Evolutionary conservation across 2,888 invertebrate genomes (phyloP).

Genomic region (Catonia carolina): DNA sequence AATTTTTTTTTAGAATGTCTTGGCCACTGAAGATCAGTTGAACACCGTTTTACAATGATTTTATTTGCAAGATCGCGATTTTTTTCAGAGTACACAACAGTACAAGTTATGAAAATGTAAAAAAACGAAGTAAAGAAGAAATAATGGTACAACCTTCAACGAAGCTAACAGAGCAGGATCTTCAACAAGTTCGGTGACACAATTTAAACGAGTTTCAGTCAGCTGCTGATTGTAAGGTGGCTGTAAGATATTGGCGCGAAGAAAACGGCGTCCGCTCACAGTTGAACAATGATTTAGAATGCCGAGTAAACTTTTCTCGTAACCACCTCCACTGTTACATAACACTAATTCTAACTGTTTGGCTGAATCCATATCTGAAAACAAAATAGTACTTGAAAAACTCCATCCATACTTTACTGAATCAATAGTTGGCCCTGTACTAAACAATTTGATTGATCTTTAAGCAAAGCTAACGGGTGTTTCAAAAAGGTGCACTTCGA

Average conservation of each 20-base stretch:
- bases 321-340: slow-evolving; percentile 25
- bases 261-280: slow-evolving; percentile 63
- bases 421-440: no score
- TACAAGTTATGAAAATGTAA: no score
- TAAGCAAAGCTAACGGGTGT: no score
- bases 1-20: no score
- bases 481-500: no score
- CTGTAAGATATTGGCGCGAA: slow-evolving; percentile 74
- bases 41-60: no score
- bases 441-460: no score
- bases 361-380: slow-evolving; percentile 71
- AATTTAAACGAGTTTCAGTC: slow-evolving; percentile 63
- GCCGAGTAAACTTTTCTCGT: slow-evolving; percentile 53
- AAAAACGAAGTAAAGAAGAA: no score
- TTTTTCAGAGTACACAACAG: no score
- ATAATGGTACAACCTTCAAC: slow-evolving; percentile 60
- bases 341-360: slow-evolving; percentile 64
- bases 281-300: slow-evolving; percentile 64
- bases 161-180: slow-evolving; percentile 57
- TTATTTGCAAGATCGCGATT: no score
- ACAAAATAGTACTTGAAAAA: not conserved
- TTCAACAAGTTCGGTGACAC: slow-evolving; percentile 67
- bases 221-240: slow-evolving; percentile 62
- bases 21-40: no score
- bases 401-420: no score